Evolutionary conservation across 35 echinoderm and acorn worm species (phyloP).

Genomic region (Apostichopus japonicus): DNA sequence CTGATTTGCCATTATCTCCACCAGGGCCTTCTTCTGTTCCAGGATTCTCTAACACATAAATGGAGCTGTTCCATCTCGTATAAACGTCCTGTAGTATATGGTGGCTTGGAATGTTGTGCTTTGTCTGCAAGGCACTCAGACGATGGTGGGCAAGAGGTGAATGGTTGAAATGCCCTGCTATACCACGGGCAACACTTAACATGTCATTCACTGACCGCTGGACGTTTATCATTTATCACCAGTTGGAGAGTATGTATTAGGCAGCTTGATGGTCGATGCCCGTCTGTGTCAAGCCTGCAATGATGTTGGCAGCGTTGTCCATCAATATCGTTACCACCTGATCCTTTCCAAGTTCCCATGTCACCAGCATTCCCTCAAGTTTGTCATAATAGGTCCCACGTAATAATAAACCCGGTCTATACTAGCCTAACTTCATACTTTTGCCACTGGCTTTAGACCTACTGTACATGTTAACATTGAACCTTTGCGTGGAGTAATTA

Average conservation of each 20-base stretch:
- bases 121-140: slow-evolving; percentile 3
- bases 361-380: too few relatives aligned
- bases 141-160: background rate
- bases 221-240: background rate
- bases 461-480: too few relatives aligned
- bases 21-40: slow-evolving; percentile 46
- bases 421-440: too few relatives aligned
- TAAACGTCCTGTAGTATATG: slow-evolving; percentile 38
- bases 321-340: too few relatives aligned
- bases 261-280: background rate
- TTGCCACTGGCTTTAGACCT: too few relatives aligned
- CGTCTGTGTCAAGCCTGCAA: background rate
- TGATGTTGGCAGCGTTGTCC: background rate
- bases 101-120: slow-evolving; percentile 21
- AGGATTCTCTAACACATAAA: slow-evolving; percentile 37
- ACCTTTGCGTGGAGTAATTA: too few relatives aligned
- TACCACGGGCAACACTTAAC: background rate
- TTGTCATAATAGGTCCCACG: too few relatives aligned
- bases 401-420: too few relatives aligned
- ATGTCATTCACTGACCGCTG: slow-evolving; percentile 22
- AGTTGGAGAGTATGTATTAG: background rate
- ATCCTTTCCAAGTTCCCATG: too few relatives aligned
- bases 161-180: slow-evolving; percentile 11
- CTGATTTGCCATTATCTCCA: background rate
- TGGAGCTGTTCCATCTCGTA: slow-evolving; percentile 34